phyloP scores from a whole-genome alignment of 2,888 invertebrate genomes.

The Amiota mariae region DNA sequence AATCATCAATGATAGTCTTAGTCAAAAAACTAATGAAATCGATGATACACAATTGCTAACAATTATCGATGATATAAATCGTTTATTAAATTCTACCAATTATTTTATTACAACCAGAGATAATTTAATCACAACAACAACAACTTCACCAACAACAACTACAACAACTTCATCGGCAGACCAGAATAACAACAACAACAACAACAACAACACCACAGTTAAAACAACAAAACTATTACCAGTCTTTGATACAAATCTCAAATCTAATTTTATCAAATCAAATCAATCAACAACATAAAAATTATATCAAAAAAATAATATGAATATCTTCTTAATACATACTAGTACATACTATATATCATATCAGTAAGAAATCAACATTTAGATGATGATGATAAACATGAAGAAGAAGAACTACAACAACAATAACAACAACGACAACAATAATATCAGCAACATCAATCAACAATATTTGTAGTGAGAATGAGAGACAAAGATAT shows the following conservation, averaged over 20 bases:
- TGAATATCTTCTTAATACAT: too few species aligned
- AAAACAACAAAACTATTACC: constrained; percentile 68
- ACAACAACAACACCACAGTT: constrained; percentile 43
- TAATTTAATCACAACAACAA: constrained; percentile 60
- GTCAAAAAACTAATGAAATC: constrained; percentile 47
- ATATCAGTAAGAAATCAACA: too few species aligned
- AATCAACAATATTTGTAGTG: not conserved
- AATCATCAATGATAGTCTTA: constrained; percentile 34
- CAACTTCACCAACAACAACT: constrained; percentile 45
- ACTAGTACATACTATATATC: too few species aligned
- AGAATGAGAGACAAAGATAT: not conserved
- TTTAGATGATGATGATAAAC: too few species aligned
- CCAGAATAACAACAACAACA: constrained; percentile 52
- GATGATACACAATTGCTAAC: constrained; percentile 69
- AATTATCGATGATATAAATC: constrained; percentile 70
- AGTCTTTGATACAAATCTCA: constrained; percentile 52
- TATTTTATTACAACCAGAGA: constrained; percentile 73
- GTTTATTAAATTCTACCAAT: constrained; percentile 73
- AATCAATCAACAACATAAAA: not conserved
- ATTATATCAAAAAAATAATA: too few species aligned
- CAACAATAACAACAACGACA: constrained; percentile 6
- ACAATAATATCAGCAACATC: not conserved
- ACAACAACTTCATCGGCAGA: constrained; percentile 48
- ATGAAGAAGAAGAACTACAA: constrained; percentile 9
- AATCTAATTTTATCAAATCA: not conserved